A percentile compares a stretch with the other conserved stretches of the same genome.
Evolutionary conservation across 2,888 invertebrate species (phyloP).

Genomic region (Junonia oenone): DNA sequence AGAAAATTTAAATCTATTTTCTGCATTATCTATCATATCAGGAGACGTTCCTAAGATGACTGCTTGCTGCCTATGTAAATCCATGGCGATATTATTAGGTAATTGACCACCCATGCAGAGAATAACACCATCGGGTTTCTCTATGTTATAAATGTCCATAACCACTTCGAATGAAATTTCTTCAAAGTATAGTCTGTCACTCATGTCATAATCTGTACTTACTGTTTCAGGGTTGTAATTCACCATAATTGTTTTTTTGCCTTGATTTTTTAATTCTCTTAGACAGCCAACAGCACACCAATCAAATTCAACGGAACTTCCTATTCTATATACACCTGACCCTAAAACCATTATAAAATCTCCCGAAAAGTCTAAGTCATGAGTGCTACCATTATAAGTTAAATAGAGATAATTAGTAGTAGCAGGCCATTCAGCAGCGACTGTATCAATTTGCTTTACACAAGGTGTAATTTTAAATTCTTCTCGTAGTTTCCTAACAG

Average conservation of each 20-base stretch:
- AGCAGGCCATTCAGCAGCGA: conserved; percentile 99
- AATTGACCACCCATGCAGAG: conserved; percentile 99
- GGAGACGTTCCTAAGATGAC: conserved; percentile 96
- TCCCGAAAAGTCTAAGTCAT: conserved; percentile 91
- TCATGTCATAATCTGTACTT: conserved; percentile 99
- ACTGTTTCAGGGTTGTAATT: conserved; percentile 99
- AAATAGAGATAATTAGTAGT: conserved; percentile 98
- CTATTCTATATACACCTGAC: conserved; percentile 97
- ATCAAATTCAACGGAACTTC: conserved; percentile 99
- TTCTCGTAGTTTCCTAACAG: conserved; percentile 86
- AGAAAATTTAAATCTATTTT: conserved; percentile 99
- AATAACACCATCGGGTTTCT: conserved; percentile 96
- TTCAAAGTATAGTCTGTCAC: conserved; percentile 98
- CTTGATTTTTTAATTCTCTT: conserved; percentile 91
- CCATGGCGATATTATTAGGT: conserved; percentile 99
- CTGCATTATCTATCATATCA: conserved; percentile 97
- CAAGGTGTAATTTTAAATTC: conserved; percentile 88
- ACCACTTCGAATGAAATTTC: conserved; percentile 99
- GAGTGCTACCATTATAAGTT: conserved; percentile 93
- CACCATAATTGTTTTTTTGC: conserved; percentile 96
- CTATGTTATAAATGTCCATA: conserved; percentile 97
- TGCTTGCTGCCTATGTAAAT: conserved; percentile 93
- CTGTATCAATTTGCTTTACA: conserved; percentile 99
- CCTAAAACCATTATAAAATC: conserved; percentile 93
- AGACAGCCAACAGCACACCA: conserved; percentile 99